Base-by-base conservation (phyloP, 2,888 invertebrate species). In the Cataglyphis altisquamis region DNA sequence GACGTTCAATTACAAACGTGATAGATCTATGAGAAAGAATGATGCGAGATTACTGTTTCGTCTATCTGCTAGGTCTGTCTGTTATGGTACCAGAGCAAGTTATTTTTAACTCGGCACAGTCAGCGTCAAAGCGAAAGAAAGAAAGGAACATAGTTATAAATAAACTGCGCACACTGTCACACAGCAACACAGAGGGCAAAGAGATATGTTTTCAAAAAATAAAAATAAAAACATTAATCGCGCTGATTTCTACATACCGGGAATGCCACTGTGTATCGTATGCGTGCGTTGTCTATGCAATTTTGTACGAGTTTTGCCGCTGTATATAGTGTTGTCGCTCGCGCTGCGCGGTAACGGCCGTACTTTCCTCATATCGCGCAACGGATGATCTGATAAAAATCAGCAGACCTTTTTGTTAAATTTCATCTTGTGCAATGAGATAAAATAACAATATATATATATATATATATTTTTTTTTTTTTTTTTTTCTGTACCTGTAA, bases 311-410 rank as follows among this genome's bases (percentile, higher is more conserved):
- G 91, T 82, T 87, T 94, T 95, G 12, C 92, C 92, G 84, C 90
- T 93, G 88, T 94, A 94, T 82, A 95, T 92, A 36, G 91, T 94
- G 74, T 95, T 95, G 87, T 95, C 95, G 86, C 95, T 95, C 0
- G 92, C 93, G 83, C 95, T 95, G 74, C 95, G 92, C 64, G 94
- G 94, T 82, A 95, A 86, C 41, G 91, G 93, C 70, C 94, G 93
- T 21, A 93, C 90, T 86, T 94, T 94, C 77, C 94, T 89, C 12
- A 92, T 87, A 39, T 94, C 94, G 73, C 93, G 91, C 67, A 93
- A 91, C 0, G 94, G 91, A 83, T 94, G 92, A 88, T 94, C 94
- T 94, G 29, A 66, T 64, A 18, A 45, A 75, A 74, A 41, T 48
- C 52, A 15, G 66, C 3, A 72, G 9, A 4, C 12, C 0, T 1